Evolutionary conservation across 2,888 invertebrate species (phyloP).

Genomic region (Neoaliturus tenellus): DNA sequence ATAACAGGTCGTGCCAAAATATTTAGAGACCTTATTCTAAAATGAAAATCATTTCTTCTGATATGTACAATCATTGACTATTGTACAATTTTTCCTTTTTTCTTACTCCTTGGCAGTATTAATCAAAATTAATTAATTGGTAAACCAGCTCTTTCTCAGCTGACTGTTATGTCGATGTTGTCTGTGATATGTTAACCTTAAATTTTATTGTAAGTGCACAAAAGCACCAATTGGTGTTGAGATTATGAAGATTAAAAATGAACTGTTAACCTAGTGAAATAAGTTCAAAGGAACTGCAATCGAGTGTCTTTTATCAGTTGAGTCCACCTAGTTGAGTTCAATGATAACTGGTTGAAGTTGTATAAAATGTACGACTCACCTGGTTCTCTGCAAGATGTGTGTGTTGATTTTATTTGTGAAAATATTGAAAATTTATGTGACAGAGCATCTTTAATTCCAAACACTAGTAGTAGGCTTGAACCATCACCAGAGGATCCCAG

Average conservation of each 20-base stretch:
- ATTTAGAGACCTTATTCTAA: too few relatives aligned
- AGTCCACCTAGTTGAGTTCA: not conserved
- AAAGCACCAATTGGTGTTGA: not conserved
- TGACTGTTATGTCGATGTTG: not conserved
- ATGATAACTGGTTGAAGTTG: not conserved
- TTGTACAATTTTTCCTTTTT: too few relatives aligned
- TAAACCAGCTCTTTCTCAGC: too few relatives aligned
- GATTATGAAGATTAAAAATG: not conserved
- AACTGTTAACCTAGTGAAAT: conserved; percentile 2
- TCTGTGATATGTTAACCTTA: not conserved
- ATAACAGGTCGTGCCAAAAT: too few relatives aligned
- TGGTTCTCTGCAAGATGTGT: conserved; percentile 78
- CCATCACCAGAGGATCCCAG: conserved; percentile 46
- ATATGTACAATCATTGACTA: too few relatives aligned
- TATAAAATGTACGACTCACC: conserved; percentile 78
- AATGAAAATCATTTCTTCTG: too few relatives aligned
- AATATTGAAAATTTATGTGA: conserved; percentile 77
- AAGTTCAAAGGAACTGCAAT: not conserved
- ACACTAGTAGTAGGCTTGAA: conserved; percentile 41
- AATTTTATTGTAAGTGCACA: not conserved
- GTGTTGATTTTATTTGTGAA: conserved; percentile 80
- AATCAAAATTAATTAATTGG: not conserved
- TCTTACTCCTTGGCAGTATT: not conserved
- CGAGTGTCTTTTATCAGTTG: not conserved
- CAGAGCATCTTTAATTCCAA: conserved; percentile 39